Evolutionary conservation across 2,888 invertebrate species (phyloP).

Genomic region (Acleris holmiana): DNA sequence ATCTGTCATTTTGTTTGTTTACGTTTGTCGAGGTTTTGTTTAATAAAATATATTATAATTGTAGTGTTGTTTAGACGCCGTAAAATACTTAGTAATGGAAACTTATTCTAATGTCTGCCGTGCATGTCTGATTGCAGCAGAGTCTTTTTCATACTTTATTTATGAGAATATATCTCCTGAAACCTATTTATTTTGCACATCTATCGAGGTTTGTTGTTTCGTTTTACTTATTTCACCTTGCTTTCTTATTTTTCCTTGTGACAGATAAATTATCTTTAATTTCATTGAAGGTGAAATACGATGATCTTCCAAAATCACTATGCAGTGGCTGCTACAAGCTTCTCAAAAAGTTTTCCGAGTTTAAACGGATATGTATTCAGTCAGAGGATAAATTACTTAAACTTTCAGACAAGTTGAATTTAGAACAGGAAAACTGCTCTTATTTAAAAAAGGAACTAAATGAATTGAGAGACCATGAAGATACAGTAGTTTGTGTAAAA

Average conservation of each 20-base stretch:
- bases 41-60: too few relatives aligned
- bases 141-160: slow-evolving; percentile 60
- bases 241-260: not conserved
- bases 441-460: not conserved
- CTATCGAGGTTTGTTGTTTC: slow-evolving; percentile 60
- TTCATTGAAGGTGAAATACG: slow-evolving; percentile 55
- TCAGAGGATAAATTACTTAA: slow-evolving; percentile 61
- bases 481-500: not conserved
- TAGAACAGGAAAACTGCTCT: not conserved
- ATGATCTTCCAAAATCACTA: slow-evolving; percentile 65
- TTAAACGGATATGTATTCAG: slow-evolving; percentile 69
- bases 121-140: slow-evolving; percentile 64
- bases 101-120: slow-evolving; percentile 62
- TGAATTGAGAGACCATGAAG: not conserved
- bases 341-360: slow-evolving; percentile 61
- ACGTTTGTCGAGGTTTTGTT: too few relatives aligned
- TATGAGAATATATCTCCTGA: slow-evolving; percentile 66
- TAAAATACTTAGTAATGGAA: slow-evolving; percentile 43
- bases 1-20: too few relatives aligned
- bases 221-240: not conserved
- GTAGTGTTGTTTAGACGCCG: too few relatives aligned
- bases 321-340: slow-evolving; percentile 66
- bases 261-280: not conserved
- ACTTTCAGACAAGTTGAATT: not conserved
- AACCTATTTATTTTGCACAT: slow-evolving; percentile 70